Evolutionary conservation across 2,113 vertebrate genomes (phyloP).

Genomic region (Catagonus wagneri): DNA sequence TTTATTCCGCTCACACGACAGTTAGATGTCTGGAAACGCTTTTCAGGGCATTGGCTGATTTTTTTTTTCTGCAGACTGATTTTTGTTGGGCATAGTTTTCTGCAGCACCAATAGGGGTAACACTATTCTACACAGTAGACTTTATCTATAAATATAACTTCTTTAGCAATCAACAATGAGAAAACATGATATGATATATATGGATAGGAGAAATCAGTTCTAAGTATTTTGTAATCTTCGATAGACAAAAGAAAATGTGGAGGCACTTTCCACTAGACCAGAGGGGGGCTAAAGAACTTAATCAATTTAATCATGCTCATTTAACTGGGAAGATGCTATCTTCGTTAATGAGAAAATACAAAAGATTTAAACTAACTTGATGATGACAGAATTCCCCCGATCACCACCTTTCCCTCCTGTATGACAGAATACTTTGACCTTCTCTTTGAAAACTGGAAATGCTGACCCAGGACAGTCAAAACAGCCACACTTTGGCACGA

Average conservation of each 20-base stretch:
- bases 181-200: neutral
- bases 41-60: neutral
- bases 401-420: neutral
- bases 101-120: neutral
- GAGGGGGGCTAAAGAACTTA: neutral
- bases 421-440: neutral
- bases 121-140: neutral
- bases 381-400: neutral
- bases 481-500: neutral
- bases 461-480: neutral
- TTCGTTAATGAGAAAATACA: conserved; percentile 19
- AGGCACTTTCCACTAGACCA: neutral
- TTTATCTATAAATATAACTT: neutral
- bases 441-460: conserved; percentile 22
- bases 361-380: neutral
- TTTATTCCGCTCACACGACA: neutral
- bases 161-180: neutral
- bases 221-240: neutral
- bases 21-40: neutral
- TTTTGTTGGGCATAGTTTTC: neutral
- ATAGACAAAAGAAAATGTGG: neutral
- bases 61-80: neutral
- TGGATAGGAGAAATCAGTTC: neutral
- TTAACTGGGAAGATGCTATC: conserved; percentile 29
- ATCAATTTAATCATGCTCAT: neutral